Evolutionary conservation across 2,113 vertebrate genomes (phyloP).

Genomic region (Dasypus novemcinctus): DNA sequence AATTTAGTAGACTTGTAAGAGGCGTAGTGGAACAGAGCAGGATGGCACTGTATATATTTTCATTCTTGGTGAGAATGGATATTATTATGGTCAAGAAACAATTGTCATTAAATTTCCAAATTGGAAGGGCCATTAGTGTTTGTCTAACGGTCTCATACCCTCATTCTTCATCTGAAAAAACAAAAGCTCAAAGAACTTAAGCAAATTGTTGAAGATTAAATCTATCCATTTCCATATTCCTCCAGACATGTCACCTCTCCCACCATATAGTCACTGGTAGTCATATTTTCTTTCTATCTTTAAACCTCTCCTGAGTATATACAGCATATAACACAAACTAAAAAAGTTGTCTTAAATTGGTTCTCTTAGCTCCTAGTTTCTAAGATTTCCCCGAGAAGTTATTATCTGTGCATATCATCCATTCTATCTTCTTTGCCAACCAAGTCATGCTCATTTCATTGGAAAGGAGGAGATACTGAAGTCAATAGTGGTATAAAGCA

Average conservation of each 20-base stretch:
- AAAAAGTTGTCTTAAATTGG: not conserved
- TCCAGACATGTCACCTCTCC: not conserved
- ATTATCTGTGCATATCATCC: not conserved
- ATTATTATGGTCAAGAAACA: not conserved
- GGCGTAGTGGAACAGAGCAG: not conserved
- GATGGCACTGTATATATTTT: not conserved
- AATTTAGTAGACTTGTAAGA: constrained; percentile 14
- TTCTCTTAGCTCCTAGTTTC: not conserved
- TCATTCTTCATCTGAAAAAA: not conserved
- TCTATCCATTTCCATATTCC: not conserved
- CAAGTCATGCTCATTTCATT: not conserved
- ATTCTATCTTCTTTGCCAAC: not conserved
- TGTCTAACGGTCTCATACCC: not conserved
- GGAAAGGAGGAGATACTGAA: not conserved
- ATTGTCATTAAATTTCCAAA: constrained; percentile 8
- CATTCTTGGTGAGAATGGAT: not conserved
- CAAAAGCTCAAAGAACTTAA: constrained; percentile 31
- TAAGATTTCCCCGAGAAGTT: not conserved
- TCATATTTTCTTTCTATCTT: not conserved
- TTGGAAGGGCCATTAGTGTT: not conserved
- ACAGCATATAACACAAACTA: not conserved
- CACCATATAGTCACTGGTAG: not conserved
- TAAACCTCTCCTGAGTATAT: not conserved
- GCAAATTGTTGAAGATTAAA: constrained; percentile 5
- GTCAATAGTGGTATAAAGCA: not conserved